These are phyloP conservation scores for Aspidiotus rigidus DNA, from an alignment of 2,888 invertebrate species.

Conservation along the genomic window DNA sequence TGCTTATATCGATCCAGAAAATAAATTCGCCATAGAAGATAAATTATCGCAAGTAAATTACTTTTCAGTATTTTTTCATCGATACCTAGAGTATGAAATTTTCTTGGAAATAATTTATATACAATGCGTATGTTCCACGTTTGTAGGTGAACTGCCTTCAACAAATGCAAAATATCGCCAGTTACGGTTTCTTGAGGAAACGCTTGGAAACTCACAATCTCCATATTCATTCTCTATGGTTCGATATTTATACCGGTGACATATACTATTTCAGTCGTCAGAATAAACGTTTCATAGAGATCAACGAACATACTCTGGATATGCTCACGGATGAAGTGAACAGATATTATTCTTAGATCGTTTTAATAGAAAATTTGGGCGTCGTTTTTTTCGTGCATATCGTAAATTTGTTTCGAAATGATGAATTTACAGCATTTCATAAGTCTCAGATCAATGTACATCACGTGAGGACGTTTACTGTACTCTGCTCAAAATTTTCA, in stretches of 20 bases:
- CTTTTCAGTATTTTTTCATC: background rate
- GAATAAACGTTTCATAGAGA: constrained; percentile 71
- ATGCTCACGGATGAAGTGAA: constrained; percentile 65
- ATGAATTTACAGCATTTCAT: too few relatives aligned
- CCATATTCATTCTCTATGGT: constrained; percentile 91
- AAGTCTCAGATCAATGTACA: too few relatives aligned
- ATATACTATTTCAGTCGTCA: constrained; percentile 88
- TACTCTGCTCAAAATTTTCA: too few relatives aligned
- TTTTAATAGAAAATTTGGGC: too few relatives aligned
- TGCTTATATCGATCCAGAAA: constrained; percentile 88
- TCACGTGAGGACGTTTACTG: too few relatives aligned
- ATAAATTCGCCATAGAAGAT: constrained; percentile 77
- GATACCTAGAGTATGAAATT: background rate
- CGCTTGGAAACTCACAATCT: constrained; percentile 70
- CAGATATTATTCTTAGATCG: constrained; percentile 65
- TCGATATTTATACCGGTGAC: constrained; percentile 93
- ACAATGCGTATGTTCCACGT: constrained; percentile 40
- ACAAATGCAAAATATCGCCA: constrained; percentile 85
- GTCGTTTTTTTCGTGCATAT: background rate
- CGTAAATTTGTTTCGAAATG: too few relatives aligned
- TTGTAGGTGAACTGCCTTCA: constrained; percentile 73
- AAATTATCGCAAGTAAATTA: constrained; percentile 77
- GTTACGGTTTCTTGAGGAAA: constrained; percentile 79
- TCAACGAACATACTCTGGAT: constrained; percentile 72
- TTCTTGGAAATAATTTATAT: background rate